Evolutionary conservation across 2,888 invertebrate species (phyloP).

Genomic region (Deroplatys truncata): DNA sequence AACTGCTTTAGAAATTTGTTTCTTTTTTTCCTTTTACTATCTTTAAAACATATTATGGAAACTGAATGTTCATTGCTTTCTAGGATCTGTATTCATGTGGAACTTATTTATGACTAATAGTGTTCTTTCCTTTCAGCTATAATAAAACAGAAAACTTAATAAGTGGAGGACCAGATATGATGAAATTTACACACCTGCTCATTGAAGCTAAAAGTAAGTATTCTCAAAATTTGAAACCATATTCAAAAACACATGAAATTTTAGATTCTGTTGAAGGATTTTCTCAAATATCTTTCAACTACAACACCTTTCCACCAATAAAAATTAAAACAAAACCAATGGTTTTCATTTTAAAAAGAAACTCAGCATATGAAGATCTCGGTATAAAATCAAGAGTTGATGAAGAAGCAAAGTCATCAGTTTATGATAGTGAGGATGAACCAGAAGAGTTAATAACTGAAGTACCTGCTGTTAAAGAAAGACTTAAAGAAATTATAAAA

Average conservation of each 20-base stretch:
- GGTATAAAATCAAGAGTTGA: slow-evolving; percentile 42
- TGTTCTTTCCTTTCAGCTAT: slow-evolving; percentile 51
- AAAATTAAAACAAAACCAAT: slow-evolving; percentile 78
- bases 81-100: no score
- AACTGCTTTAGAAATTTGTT: no score
- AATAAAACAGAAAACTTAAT: slow-evolving; percentile 75
- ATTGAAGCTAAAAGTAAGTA: slow-evolving; percentile 80
- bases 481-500: neutral
- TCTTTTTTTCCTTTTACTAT: no score
- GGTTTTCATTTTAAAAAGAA: slow-evolving; percentile 71
- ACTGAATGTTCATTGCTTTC: no score
- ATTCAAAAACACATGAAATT: slow-evolving; percentile 67
- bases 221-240: slow-evolving; percentile 65
- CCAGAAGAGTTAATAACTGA: neutral
- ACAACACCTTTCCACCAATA: slow-evolving; percentile 71
- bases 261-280: slow-evolving; percentile 78
- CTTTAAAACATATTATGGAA: no score
- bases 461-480: neutral
- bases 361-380: slow-evolving; percentile 41
- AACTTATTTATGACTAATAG: neutral
- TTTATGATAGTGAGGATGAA: neutral
- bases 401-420: neutral
- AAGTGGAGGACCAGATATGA: slow-evolving; percentile 60
- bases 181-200: slow-evolving; percentile 71
- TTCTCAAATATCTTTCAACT: slow-evolving; percentile 75